phyloP scores from a whole-genome alignment of 2,113 vertebrate species.

The Alethe castanea region DNA sequence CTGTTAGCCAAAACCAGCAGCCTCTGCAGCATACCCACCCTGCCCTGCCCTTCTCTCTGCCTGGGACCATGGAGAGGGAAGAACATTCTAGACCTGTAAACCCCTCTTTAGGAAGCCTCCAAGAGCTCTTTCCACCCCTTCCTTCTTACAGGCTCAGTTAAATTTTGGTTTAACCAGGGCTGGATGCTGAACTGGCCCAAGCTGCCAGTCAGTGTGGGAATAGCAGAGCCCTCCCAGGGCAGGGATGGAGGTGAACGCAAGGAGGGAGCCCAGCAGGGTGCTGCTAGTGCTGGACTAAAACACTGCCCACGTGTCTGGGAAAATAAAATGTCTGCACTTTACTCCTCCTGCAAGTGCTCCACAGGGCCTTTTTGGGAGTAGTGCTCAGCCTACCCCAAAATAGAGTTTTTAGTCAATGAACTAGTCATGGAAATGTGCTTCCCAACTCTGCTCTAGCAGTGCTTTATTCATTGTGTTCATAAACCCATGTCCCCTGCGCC shows the following conservation, averaged over 20 bases:
- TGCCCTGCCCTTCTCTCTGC: background rate
- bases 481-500: background rate
- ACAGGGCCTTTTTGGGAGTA: background rate
- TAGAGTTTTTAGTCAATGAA: background rate
- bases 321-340: background rate
- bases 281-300: background rate
- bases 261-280: background rate
- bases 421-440: background rate
- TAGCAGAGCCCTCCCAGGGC: background rate
- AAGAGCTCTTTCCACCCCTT: background rate
- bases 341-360: background rate
- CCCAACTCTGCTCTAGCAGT: background rate
- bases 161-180: background rate
- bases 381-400: background rate
- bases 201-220: background rate
- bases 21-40: background rate
- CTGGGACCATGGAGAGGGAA: background rate
- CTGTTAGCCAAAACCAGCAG: background rate
- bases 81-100: background rate
- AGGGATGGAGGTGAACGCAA: background rate
- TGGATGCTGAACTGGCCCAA: background rate
- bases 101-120: background rate
- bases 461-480: background rate
- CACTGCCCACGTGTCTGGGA: background rate
- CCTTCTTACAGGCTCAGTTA: background rate